Percentiles rank a stretch among this genome's conserved stretches.
Conservation (phyloP, 2,113 vertebrate genomes). For the Chloropsis hardwickii region DNA sequence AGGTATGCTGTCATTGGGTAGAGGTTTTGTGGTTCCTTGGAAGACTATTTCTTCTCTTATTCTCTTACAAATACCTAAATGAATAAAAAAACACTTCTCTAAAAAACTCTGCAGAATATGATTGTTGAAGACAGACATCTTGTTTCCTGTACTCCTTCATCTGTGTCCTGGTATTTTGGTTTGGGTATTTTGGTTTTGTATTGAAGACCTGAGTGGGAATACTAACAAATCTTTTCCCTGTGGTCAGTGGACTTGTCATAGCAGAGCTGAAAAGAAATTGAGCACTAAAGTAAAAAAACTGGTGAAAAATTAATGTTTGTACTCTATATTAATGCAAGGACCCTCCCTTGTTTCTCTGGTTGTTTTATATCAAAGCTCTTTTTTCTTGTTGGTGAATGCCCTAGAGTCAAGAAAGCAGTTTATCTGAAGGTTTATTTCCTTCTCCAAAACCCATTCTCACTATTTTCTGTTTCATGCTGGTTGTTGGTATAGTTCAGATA, state of each 20-base stretch:
- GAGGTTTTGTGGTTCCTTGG: neutral
- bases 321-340: neutral
- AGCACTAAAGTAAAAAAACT: neutral
- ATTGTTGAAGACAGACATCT: neutral
- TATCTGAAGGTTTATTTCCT: neutral
- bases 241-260: neutral
- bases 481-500: neutral
- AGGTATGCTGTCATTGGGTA: constrained; percentile 73
- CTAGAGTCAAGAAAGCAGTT: neutral
- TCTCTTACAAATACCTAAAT: neutral
- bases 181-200: neutral
- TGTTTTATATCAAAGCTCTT: neutral
- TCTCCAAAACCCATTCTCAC: neutral
- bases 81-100: neutral
- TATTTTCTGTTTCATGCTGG: neutral
- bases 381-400: neutral
- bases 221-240: neutral
- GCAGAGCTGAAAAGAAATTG: neutral
- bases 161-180: neutral
- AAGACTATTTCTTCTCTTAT: neutral
- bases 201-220: neutral
- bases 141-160: neutral
- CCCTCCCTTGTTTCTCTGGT: neutral
- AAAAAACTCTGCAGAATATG: neutral
- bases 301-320: neutral